phyloP scores from a whole-genome alignment of 2,888 invertebrate species.

The Apamea crenata region DNA sequence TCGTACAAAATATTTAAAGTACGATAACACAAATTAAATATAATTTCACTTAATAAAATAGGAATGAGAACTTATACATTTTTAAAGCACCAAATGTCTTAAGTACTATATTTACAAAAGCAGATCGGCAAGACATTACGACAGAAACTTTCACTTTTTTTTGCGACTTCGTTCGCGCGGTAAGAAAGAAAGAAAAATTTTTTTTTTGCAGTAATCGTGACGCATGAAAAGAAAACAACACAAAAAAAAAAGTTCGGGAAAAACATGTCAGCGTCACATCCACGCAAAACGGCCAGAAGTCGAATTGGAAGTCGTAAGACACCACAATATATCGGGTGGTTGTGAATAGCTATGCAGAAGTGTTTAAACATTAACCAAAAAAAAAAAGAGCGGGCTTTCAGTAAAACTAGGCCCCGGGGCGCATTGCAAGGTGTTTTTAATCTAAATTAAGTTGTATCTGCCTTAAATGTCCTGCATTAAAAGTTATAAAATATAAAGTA shows the following conservation, averaged over 20 bases:
- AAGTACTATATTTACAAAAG: constrained; percentile 60
- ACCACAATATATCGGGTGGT: too few relatives aligned
- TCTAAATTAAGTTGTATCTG: background rate
- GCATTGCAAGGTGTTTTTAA: background rate
- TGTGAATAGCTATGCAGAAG: too few relatives aligned
- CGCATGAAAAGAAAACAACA: too few relatives aligned
- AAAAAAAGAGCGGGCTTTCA: too few relatives aligned
- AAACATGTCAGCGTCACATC: too few relatives aligned
- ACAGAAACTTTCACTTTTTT: background rate
- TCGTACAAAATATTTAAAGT: constrained; percentile 12
- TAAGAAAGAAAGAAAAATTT: too few relatives aligned
- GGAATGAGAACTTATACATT: constrained; percentile 53
- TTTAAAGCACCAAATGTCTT: constrained; percentile 61
- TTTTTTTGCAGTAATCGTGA: too few relatives aligned
- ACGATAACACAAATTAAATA: constrained; percentile 39
- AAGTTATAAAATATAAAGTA: constrained; percentile 41
- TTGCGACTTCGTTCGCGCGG: background rate
- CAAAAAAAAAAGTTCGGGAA: too few relatives aligned
- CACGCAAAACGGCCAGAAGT: too few relatives aligned
- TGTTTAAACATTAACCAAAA: too few relatives aligned
- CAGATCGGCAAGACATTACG: background rate
- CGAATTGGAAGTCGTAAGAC: too few relatives aligned
- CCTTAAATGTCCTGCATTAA: constrained; percentile 29
- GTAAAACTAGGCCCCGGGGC: too few relatives aligned
- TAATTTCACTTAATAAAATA: constrained; percentile 46